Percentiles rank a stretch among this genome's conserved stretches.
These are phyloP conservation scores for Melitaea cinxia DNA, from an alignment of 1,140 invertebrate genomes.

Conservation along the genomic window DNA sequence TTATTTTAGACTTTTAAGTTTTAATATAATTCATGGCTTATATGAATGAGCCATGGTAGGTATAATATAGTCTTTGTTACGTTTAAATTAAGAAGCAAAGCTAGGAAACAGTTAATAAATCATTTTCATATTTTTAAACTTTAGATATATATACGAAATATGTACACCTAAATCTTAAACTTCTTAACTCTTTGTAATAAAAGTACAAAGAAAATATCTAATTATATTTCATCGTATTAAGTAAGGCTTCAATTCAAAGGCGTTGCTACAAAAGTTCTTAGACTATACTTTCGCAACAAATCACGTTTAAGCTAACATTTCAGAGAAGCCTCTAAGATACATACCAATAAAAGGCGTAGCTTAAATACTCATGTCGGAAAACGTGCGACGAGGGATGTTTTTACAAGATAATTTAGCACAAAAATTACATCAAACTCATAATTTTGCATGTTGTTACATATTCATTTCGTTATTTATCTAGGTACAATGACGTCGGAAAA, in stretches of 20 bases:
- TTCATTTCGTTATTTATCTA: neutral
- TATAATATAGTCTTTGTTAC: too few relatives aligned
- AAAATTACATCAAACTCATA: slow-evolving; percentile 72
- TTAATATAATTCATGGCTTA: too few relatives aligned
- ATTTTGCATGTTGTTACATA: neutral
- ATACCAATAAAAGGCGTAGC: neutral
- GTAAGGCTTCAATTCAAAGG: neutral
- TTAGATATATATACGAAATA: too few relatives aligned
- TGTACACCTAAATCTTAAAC: too few relatives aligned
- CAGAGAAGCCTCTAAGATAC: neutral
- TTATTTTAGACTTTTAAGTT: too few relatives aligned
- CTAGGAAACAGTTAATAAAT: too few relatives aligned
- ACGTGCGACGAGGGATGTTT: slow-evolving; percentile 51
- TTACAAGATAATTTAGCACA: slow-evolving; percentile 68
- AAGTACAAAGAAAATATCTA: too few relatives aligned
- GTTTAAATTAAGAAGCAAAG: too few relatives aligned
- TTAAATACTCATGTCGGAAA: slow-evolving; percentile 44
- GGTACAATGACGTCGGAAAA: too few relatives aligned
- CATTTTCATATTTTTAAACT: too few relatives aligned
- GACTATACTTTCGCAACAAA: neutral
- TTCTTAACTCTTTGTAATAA: too few relatives aligned
- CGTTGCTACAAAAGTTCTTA: neutral
- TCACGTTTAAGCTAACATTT: neutral
- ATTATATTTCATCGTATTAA: neutral
- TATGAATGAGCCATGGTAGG: too few relatives aligned